A percentile compares a stretch with the other conserved stretches of the same genome.
Conservation (phyloP, 2,888 invertebrate species). For the Achlya flavicornis region DNA sequence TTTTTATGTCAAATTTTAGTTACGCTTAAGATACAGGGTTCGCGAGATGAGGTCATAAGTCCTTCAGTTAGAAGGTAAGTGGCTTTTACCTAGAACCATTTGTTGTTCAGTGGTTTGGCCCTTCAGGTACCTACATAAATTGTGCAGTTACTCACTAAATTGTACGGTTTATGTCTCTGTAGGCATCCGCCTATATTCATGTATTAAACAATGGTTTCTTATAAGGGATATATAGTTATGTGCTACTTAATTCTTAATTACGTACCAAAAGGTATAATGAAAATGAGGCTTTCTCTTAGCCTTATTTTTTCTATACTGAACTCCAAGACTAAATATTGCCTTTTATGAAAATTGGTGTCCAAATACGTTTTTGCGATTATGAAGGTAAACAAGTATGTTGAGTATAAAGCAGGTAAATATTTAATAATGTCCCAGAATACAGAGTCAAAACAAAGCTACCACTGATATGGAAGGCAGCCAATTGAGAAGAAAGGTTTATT, state of each 20-base stretch:
- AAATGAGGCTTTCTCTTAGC: background rate
- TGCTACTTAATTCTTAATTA: background rate
- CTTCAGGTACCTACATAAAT: constrained; percentile 51
- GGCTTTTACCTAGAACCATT: constrained; percentile 51
- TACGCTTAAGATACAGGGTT: constrained; percentile 40
- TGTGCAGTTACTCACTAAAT: constrained; percentile 22
- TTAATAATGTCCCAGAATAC: too few relatives aligned
- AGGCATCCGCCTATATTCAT: constrained; percentile 10
- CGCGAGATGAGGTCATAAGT: constrained; percentile 48
- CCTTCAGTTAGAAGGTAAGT: constrained; percentile 52
- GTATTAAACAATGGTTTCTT: constrained; percentile 2
- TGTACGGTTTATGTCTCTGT: constrained; percentile 17
- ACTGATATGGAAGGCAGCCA: too few relatives aligned
- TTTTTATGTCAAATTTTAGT: constrained; percentile 22
- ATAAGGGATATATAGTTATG: background rate
- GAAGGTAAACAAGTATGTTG: too few relatives aligned
- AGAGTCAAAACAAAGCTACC: too few relatives aligned
- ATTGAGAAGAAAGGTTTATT: too few relatives aligned
- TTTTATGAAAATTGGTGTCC: too few relatives aligned
- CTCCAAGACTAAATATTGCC: too few relatives aligned
- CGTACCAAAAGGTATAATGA: background rate
- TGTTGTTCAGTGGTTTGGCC: constrained; percentile 49
- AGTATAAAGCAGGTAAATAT: too few relatives aligned
- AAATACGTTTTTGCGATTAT: too few relatives aligned
- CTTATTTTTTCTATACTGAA: too few relatives aligned